Base-by-base conservation (phyloP, 2,113 vertebrate genomes). In the Dermatemys mawii region DNA sequence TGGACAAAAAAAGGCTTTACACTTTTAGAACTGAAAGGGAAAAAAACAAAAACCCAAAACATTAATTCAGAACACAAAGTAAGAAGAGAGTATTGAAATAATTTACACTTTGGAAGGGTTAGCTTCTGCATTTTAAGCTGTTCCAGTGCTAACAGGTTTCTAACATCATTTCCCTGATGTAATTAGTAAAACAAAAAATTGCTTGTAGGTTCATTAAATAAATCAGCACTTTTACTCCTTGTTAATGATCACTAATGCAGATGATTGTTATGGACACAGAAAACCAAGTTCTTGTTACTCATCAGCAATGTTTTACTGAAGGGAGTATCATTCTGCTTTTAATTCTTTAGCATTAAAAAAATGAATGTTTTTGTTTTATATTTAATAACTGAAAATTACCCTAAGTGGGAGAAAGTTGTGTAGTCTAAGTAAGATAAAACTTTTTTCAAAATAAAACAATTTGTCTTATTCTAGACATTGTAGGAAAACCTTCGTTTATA, bases 151-250 rank as follows among this genome's bases (percentile, higher is more conserved):
- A 97, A 86, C 94, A 90, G 83, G 81, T 94, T 94, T 98, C n/a
- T n/a, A n/a, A n/a, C n/a, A n/a, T n/a, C 89, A 95, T 97, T 97
- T 97, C 92, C 92, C 96, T 95, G 38, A 96, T 51, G 80, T 93
- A 92, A 95, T 98, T 97, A 97, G 92, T 91, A 97, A 96, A 96
- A 75, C n/a, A 94, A 97, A 98, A 97, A 97, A 96, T 97, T 97
- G 97, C 93, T 90, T 93, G 11, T 79, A 93, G 89, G 44, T 96
- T 97, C 94, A 96, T 97, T 97, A 98, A 97, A 97, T 96, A 96
- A 97, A 97, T 98, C 96, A 97, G 88, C 75, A 76, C 12, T 90
- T 89, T 96, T 97, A 94, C 92, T 97, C 67, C 90, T 93, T 95
- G 84, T 96, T 98, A 97, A 98, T 96, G 95, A 95, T 96, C 96